Evolutionary conservation across 2,113 vertebrate species (phyloP), one percentile per base, ranked within the genome.

Genomic region (Salvelinus fontinalis): DNA sequence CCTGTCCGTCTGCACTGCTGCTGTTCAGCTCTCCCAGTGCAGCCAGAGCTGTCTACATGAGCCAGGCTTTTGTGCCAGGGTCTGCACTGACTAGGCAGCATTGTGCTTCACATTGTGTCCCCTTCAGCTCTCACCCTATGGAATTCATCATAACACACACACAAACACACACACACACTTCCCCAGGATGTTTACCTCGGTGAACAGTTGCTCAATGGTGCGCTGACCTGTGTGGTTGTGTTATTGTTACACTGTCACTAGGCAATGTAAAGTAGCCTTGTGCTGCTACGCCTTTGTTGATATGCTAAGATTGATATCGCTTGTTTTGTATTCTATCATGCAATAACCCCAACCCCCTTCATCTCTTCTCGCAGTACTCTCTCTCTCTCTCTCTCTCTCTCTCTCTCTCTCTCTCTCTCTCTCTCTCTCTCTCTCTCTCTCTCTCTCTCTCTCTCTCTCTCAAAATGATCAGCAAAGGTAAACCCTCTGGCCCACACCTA

Each of bases 11-110:
- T 83, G 73, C 27, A 12, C 44, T 57, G 29, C 67, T 76, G 85
- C 75, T 81, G 83, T 81, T 88, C 81, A 81, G 84, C 24, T 29
- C 82, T 83, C 85, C 78, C 80, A 39, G 79, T 86, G 87, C 83
- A 81, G 77, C 82, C 82, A 66, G 79, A 59, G 77, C 72, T 74
- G 85, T 87, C 88, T 84, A 13, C 81, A 81, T 87, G 87, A 85
- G 87, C 84, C 84, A 78, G 82, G 75, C 89, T 79, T 89, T 90
- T 91, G 88, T 90, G 83, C 74, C 4, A 70, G 39, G 72, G 48
- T 89, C 76, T 81, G 77, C 65, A 73, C 66, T 83, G 79, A 80
- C 80, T 70, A 71, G 82, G 77, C 22, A 83, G 80, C 80, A 84
- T 82, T 85, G 82, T 79, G 79, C 60, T 31, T 74, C 75, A 14